These are phyloP conservation scores for Acromyrmex echinatior DNA, from an alignment of 1,140 invertebrate genomes.

Conservation along the genomic window DNA sequence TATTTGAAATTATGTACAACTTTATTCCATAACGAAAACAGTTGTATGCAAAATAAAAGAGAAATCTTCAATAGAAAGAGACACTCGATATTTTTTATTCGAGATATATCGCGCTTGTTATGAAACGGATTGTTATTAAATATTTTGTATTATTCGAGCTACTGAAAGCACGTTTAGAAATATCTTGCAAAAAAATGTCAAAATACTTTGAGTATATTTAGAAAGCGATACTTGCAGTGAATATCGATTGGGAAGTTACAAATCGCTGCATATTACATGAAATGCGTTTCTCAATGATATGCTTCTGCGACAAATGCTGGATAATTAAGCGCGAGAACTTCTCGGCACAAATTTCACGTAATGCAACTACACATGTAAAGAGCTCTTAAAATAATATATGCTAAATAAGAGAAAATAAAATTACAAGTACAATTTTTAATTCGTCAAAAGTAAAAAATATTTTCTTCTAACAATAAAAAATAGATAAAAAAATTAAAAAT, in stretches of 20 bases:
- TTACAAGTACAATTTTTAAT: background rate
- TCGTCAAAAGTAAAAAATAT: background rate
- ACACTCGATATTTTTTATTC: background rate
- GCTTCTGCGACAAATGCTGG: background rate
- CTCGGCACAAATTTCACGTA: background rate
- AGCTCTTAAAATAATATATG: background rate
- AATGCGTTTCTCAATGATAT: constrained; percentile 4
- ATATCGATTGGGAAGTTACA: background rate
- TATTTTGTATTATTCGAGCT: constrained; percentile 18
- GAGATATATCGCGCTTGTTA: background rate
- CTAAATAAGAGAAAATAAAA: background rate
- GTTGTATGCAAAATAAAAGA: background rate
- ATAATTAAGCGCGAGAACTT: constrained; percentile 10
- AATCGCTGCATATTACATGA: background rate
- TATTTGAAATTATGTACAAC: no score
- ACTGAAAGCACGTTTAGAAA: background rate
- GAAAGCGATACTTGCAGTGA: background rate
- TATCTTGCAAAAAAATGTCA: background rate
- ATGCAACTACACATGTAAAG: background rate
- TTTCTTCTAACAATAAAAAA: constrained; percentile 1
- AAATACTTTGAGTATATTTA: background rate
- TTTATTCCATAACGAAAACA: background rate
- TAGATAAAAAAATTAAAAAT: background rate
- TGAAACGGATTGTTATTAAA: background rate
- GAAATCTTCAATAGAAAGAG: background rate